Conservation (phyloP, 30 jellyfish, hydroid and myxozoan species). For the Pelagia noctiluca region DNA sequence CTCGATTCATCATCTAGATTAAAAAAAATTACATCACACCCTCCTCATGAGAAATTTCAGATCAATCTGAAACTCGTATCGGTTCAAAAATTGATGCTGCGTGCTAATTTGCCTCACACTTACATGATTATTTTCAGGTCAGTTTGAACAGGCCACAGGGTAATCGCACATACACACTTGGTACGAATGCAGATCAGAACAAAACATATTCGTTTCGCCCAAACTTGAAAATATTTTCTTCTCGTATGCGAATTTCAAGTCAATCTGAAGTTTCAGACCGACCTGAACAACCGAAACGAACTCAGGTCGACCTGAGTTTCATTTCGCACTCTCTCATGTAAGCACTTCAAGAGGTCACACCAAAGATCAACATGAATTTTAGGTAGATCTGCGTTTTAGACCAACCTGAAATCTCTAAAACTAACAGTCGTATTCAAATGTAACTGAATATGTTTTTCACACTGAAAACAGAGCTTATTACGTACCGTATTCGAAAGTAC, state of each 20-base stretch:
- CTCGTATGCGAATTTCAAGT: constrained; percentile 30
- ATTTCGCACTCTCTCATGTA: constrained; percentile 20
- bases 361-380: not conserved
- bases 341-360: constrained; percentile 16
- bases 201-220: constrained; percentile 11
- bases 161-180: too few relatives aligned
- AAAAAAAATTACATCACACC: not conserved
- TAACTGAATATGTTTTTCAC: too few relatives aligned
- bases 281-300: constrained; percentile 33
- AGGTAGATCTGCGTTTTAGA: constrained; percentile 34
- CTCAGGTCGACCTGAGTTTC: constrained; percentile 36
- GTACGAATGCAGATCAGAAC: too few relatives aligned
- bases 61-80: too few relatives aligned
- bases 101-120: too few relatives aligned
- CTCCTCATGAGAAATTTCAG: not conserved
- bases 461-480: too few relatives aligned
- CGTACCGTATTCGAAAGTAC: too few relatives aligned
- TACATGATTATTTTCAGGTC: too few relatives aligned
- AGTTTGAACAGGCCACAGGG: too few relatives aligned
- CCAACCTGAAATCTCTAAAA: too few relatives aligned
- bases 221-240: constrained; percentile 12
- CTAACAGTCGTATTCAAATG: too few relatives aligned
- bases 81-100: too few relatives aligned
- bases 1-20: constrained; percentile 84
- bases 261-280: constrained; percentile 39